Percentiles rank a stretch among this genome's conserved stretches.
Evolutionary conservation across 1,140 invertebrate genomes (phyloP).

Genomic region (Calliphora vicina): DNA sequence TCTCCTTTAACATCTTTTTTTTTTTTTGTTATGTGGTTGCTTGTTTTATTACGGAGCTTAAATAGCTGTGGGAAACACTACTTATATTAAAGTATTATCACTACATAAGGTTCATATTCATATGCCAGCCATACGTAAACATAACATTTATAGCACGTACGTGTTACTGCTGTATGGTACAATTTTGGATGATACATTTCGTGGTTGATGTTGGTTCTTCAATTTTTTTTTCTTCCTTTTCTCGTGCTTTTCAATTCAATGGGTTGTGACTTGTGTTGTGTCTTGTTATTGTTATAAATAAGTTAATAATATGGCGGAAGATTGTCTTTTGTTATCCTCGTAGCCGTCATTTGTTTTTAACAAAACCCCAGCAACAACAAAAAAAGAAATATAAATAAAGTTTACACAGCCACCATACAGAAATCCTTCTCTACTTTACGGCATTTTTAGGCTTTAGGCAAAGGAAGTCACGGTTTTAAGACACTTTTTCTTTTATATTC

Average conservation of each 20-base stretch:
- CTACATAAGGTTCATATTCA: not conserved
- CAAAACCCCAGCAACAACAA: too few relatives aligned
- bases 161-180: not conserved
- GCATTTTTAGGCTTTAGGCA: conserved; percentile 30
- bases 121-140: conserved; percentile 18
- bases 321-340: conserved; percentile 47
- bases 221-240: not conserved
- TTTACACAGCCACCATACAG: not conserved
- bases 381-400: too few relatives aligned
- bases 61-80: conserved; percentile 42
- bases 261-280: conserved; percentile 30
- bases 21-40: not conserved
- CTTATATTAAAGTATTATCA: not conserved
- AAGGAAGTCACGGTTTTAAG: conserved; percentile 40
- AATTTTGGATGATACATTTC: not conserved
- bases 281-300: conserved; percentile 59
- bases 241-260: not conserved
- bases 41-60: not conserved
- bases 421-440: conserved; percentile 21
- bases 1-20: not conserved
- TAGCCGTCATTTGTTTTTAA: conserved; percentile 9
- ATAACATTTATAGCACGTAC: conserved; percentile 33
- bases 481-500: conserved; percentile 24
- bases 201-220: too few relatives aligned
- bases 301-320: conserved; percentile 63